Evolutionary conservation across 2,797 vertebrate genomes (phyloP).

Genomic region (Pseudomugil gertrudae): DNA sequence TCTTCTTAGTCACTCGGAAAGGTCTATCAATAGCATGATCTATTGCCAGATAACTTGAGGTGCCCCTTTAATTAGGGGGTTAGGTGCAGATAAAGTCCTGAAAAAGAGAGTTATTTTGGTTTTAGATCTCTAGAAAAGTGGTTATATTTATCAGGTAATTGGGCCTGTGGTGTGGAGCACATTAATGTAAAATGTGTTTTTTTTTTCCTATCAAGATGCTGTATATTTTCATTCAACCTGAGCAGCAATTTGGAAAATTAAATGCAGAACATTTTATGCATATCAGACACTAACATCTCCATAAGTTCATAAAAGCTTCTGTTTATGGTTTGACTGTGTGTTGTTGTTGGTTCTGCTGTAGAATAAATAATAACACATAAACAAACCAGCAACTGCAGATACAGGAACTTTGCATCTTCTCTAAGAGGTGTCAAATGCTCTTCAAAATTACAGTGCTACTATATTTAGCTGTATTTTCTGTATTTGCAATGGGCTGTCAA

Average conservation of each 20-base stretch:
- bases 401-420: too few relatives aligned
- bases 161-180: background rate
- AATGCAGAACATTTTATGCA: too few relatives aligned
- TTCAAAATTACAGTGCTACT: background rate
- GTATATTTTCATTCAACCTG: background rate
- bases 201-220: background rate
- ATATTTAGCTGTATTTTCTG: background rate
- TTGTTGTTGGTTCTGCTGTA: too few relatives aligned
- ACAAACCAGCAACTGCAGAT: too few relatives aligned
- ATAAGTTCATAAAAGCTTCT: background rate
- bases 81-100: background rate
- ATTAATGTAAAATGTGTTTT: background rate
- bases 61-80: slow-evolving; percentile 1
- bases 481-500: background rate
- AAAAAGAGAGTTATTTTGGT: background rate
- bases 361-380: too few relatives aligned
- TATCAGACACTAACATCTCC: too few relatives aligned
- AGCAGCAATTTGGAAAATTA: background rate
- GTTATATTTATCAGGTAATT: background rate
- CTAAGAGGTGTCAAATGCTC: background rate
- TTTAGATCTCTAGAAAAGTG: slow-evolving; percentile 3
- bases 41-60: slow-evolving; percentile 14
- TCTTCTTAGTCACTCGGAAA: background rate
- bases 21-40: background rate
- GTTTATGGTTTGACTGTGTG: too few relatives aligned